Evolutionary conservation across 2,888 invertebrate species (phyloP), one percentile per base, ranked within the genome.

Genomic region (Baronia brevicornis): DNA sequence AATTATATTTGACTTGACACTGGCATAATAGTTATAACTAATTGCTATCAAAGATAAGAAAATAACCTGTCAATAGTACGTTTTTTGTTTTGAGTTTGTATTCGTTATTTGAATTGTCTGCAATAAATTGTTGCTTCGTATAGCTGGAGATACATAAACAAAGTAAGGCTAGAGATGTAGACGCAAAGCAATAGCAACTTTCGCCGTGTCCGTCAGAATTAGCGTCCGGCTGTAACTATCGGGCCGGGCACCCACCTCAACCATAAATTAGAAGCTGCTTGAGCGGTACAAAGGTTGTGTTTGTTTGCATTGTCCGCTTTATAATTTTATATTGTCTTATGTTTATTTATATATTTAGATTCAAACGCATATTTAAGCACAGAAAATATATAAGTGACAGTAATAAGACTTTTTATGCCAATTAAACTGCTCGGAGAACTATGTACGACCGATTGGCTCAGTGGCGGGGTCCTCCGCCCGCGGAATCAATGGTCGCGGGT

Each of bases 181-280:
- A n/a, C 19, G 33, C 24, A 18, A 20, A 19, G 25, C 19, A 13
- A n/a, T 11, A 13, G 23, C 24, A 34, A 34, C 35, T 35, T 29
- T 35, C 28, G 34, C 28, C 28, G 54, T 62, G 70, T 67, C 67
- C 56, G 59, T 61, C 61, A 55, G 68, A 70, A 80, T 78, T 78
- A 75, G 74, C 68, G 61, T 51, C 59, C 61, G 56, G 51, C 53
- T 52, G 64, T 80, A 77, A 78, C 78, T 78, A 77, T 73, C 72
- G 68, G 62, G 44, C 56, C 51, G 69, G 54, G 69, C 51, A 64
- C 72, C 67, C 75, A 74, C 75, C 71, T 75, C 78, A 63, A 56
- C 73, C 73, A 69, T 82, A 82, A 82, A 80, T 82, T 80, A 80
- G 75, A 66, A 54, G 66, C 60, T 68, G 67, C 71, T 70, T 70